A percentile compares a stretch with the other conserved stretches of the same genome.
Evolutionary conservation across 1,140 invertebrate species (phyloP).

Genomic region (Leptopilina clavipes): DNA sequence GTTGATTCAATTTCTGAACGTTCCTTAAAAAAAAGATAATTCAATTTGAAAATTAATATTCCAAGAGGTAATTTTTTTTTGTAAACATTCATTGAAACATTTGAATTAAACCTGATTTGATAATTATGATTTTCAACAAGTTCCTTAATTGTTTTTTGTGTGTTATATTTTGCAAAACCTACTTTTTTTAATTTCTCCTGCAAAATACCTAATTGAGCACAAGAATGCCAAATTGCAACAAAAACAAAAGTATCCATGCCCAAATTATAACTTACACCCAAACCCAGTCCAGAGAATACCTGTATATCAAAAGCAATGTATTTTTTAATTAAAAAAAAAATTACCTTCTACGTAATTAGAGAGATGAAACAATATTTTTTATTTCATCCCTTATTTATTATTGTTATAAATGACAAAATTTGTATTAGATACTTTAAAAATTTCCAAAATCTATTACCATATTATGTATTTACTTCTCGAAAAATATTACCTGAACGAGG

Average conservation of each 20-base stretch:
- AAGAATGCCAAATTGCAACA: slow-evolving; percentile 10
- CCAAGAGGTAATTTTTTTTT: too few relatives aligned
- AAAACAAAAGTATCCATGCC: neutral
- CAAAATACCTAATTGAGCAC: neutral
- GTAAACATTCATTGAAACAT: neutral
- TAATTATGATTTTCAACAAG: neutral
- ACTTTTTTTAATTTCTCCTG: neutral
- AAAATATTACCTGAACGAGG: neutral
- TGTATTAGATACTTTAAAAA: too few relatives aligned
- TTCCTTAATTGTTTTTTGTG: neutral
- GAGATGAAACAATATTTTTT: too few relatives aligned
- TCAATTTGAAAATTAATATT: neutral
- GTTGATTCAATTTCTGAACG: neutral
- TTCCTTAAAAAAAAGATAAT: neutral
- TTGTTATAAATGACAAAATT: too few relatives aligned
- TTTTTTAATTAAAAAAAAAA: too few relatives aligned
- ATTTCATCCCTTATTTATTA: too few relatives aligned
- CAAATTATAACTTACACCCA: neutral
- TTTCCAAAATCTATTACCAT: too few relatives aligned
- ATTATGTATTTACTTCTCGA: too few relatives aligned
- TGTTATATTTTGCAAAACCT: neutral
- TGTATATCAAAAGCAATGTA: too few relatives aligned
- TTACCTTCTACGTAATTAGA: too few relatives aligned
- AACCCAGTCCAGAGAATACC: neutral
- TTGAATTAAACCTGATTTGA: neutral